These are phyloP conservation scores for Oscheius sp. DNA, from an alignment of 2,888 invertebrate species.

Conservation along the genomic window DNA sequence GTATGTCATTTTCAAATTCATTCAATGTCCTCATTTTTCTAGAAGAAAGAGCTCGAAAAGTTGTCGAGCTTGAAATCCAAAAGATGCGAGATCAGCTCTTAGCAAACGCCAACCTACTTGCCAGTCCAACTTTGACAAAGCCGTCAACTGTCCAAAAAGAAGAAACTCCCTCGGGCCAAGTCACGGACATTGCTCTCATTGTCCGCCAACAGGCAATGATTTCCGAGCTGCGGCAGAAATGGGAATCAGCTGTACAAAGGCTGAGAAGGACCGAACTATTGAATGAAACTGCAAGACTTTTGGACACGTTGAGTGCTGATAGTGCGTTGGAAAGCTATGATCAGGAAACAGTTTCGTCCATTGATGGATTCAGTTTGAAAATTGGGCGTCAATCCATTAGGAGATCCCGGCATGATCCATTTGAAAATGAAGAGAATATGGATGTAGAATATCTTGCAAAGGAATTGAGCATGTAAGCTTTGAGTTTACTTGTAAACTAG, in stretches of 20 bases:
- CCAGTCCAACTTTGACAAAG: slow-evolving; percentile 53
- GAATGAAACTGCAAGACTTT: slow-evolving; percentile 41
- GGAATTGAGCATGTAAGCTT: slow-evolving; percentile 54
- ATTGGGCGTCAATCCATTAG: neutral
- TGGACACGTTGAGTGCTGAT: neutral
- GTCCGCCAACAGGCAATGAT: slow-evolving; percentile 61
- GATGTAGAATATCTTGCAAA: slow-evolving; percentile 59
- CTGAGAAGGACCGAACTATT: slow-evolving; percentile 54
- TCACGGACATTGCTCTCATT: slow-evolving; percentile 60
- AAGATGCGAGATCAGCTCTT: slow-evolving; percentile 68
- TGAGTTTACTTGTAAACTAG: neutral
- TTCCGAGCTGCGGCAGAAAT: slow-evolving; percentile 46
- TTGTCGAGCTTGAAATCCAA: slow-evolving; percentile 52
- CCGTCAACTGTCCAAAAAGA: slow-evolving; percentile 17
- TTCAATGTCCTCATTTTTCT: slow-evolving; percentile 5
- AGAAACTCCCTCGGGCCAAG: slow-evolving; percentile 19
- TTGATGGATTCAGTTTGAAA: neutral
- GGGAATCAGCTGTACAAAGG: slow-evolving; percentile 41
- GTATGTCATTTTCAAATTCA: neutral
- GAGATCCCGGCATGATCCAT: slow-evolving; percentile 31
- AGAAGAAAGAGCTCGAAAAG: slow-evolving; percentile 49
- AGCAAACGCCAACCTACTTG: slow-evolving; percentile 64
- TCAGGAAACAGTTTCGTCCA: slow-evolving; percentile 5
- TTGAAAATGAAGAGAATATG: slow-evolving; percentile 41
- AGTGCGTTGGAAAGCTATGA: slow-evolving; percentile 19